Base-by-base conservation (phyloP, 2,113 vertebrate genomes). In the Sterrhoptilus dennistouni region DNA sequence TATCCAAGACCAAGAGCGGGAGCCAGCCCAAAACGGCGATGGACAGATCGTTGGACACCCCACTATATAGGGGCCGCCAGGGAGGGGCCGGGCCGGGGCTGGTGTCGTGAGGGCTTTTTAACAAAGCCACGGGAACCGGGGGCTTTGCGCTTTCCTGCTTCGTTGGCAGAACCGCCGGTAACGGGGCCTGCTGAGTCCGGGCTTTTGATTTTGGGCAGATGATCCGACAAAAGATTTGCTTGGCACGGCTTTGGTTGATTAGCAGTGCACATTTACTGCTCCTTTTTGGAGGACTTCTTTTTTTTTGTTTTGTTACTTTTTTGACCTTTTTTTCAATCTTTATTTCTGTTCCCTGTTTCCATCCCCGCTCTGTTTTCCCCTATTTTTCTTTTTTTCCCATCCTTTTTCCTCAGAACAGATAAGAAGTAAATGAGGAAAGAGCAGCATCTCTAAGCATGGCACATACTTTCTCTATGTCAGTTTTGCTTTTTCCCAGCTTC, bases 141-240 rank as follows among this genome's bases (percentile, higher is more conserved):
- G 74, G 98, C 97, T 98, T 98, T 96, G 19, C 96, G 14, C 86
- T 54, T 94, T 97, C 97, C 89, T 98, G 98, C 98, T 98, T 98
- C 61, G 83, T 97, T 94, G 74, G 91, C 98, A 95, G 87, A 98
- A 98, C 97, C 53, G 8, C 94, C 90, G 92, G 97, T 76, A 60
- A 81, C 68, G 24, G 86, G 56, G 91, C 96, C 95, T 98, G 98
- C 98, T 99, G 98, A 99, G 98, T 97, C 96, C 78, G 44, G 97
- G 97, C 49, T 99, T 98, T 98, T 98, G 94, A 96, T 96, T 95
- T 93, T 56, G 78, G 96, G 82, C 97, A 96, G 95, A 98, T 84
- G 69, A 81, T 88, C 84, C 72, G 96, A 97, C 98, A 99, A 99
- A 98, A 97, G 98, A 98, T 98, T 98, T 97, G 98, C 98, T 98